phyloP scores from a whole-genome alignment of 2,888 invertebrate species.

The Sinopyrophorus schimmeli region DNA sequence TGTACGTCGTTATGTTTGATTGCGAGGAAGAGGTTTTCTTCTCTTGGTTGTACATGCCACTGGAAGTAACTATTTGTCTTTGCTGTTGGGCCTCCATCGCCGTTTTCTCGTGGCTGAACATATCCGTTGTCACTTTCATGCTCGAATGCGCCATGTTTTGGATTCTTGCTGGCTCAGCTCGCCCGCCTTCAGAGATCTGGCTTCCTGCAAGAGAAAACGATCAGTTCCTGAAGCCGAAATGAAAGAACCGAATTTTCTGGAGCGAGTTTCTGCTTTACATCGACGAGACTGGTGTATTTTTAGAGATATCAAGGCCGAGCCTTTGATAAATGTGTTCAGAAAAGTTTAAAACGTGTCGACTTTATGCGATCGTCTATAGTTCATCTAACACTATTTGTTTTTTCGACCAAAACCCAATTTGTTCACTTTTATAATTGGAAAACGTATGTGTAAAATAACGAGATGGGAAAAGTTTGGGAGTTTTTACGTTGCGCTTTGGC shows the following conservation, averaged over 20 bases:
- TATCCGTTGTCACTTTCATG: slow-evolving; percentile 83
- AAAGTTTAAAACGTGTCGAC: too few species aligned
- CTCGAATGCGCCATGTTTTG: slow-evolving; percentile 83
- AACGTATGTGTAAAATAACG: too few species aligned
- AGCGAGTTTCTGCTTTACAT: neutral
- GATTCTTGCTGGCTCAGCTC: slow-evolving; percentile 85
- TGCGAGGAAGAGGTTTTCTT: slow-evolving; percentile 75
- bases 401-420: too few species aligned
- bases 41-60: slow-evolving; percentile 75
- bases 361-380: too few species aligned
- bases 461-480: too few species aligned
- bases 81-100: slow-evolving; percentile 69
- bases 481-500: too few species aligned
- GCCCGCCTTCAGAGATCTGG: slow-evolving; percentile 79
- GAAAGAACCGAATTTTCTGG: neutral
- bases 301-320: slow-evolving; percentile 10
- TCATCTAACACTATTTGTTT: too few species aligned
- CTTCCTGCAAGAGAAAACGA: slow-evolving; percentile 66
- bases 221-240: neutral
- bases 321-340: slow-evolving; percentile 4
- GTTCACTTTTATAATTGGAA: too few species aligned
- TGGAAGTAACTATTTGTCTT: slow-evolving; percentile 77
- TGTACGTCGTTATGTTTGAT: slow-evolving; percentile 75
- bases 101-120: slow-evolving; percentile 82
- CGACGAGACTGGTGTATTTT: slow-evolving; percentile 4